Evolutionary conservation across 2,113 vertebrate genomes (phyloP), one percentile per base, ranked within the genome.

Genomic region (Jacana jacana): DNA sequence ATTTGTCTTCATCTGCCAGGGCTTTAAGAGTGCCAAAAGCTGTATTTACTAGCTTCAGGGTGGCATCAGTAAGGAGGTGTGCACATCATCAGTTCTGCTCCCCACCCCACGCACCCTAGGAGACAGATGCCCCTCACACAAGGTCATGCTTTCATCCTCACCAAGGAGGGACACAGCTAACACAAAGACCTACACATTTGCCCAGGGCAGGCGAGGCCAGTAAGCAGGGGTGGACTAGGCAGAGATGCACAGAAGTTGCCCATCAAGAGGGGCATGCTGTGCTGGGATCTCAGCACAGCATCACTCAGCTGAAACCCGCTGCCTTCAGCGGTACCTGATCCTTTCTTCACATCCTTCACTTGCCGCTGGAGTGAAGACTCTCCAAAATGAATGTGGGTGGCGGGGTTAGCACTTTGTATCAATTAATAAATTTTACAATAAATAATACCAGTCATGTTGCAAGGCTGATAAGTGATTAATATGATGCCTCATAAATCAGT

Each of bases 351-450:
- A 44, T 48, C 37, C 4, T 0, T 57, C 68, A 28, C 31, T 86
- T 60, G 31, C 12, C 0, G 0, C 37, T 4, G 6, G 23, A 64
- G 57, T 2, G 2, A 31, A 75, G 35, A 31, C 10, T 31, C 33
- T 44, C 72, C 15, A 28, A 76, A 80, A 69, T 17, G 0, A 30
- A 37, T 3, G 8, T 6, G 51, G 42, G 31, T 0, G 2, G 8
- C 7, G 4, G 16, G 10, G 10, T 9, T 63, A 48, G 33, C n/a
- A 58, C 35, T 51, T 81, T 8, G 15, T 16, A 57, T 42, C 39
- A 79, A 89, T 70, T 52, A 76, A 79, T 8, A 80, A 4, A 46
- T 73, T 46, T 79, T 33, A 52, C 31, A 77, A 46, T 46, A 84
- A 86, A 31, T 51, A 87, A 69, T 23, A 72, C 2, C 17, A 46